A percentile compares a stretch with the other conserved stretches of the same genome.
These are phyloP conservation scores for Selene dorsalis DNA, from an alignment of 2,797 vertebrate species.

Conservation along the genomic window DNA sequence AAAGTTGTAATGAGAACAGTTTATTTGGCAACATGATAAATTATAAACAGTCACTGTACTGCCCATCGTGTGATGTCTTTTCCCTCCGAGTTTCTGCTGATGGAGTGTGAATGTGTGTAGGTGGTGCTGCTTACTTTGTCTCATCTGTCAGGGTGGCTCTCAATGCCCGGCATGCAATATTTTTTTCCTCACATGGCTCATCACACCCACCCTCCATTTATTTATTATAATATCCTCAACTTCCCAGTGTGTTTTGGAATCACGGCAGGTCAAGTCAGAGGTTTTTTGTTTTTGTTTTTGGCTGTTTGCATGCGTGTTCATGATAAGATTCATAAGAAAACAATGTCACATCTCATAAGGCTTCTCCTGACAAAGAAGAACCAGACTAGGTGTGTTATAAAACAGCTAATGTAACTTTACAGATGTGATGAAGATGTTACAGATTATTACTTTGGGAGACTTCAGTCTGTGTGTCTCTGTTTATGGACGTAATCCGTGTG, in stretches of 20 bases:
- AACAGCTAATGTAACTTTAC: background rate
- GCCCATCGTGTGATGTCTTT: slow-evolving; percentile 23
- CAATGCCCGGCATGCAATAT: slow-evolving; percentile 16
- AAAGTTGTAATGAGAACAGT: slow-evolving; percentile 57
- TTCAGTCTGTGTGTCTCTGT: slow-evolving; percentile 24
- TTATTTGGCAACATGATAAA: slow-evolving; percentile 59
- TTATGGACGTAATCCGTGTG: slow-evolving; percentile 39
- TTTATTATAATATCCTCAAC: background rate
- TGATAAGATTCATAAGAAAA: background rate
- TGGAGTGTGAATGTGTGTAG: slow-evolving; percentile 39
- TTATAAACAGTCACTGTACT: slow-evolving; percentile 37
- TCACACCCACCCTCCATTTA: slow-evolving; percentile 15
- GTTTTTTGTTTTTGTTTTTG: background rate
- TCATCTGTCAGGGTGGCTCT: slow-evolving; percentile 42
- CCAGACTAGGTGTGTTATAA: background rate
- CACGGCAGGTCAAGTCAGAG: background rate
- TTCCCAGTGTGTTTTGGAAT: slow-evolving; percentile 23
- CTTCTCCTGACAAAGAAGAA: background rate
- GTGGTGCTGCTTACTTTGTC: slow-evolving; percentile 35
- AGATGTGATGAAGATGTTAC: slow-evolving; percentile 1
- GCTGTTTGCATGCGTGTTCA: background rate
- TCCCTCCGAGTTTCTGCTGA: slow-evolving; percentile 18
- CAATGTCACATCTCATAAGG: slow-evolving; percentile 3
- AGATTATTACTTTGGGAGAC: slow-evolving; percentile 13
- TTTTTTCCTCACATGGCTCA: slow-evolving; percentile 5